Conservation (phyloP, 2,113 vertebrate genomes). For the Xerus inauris region DNA sequence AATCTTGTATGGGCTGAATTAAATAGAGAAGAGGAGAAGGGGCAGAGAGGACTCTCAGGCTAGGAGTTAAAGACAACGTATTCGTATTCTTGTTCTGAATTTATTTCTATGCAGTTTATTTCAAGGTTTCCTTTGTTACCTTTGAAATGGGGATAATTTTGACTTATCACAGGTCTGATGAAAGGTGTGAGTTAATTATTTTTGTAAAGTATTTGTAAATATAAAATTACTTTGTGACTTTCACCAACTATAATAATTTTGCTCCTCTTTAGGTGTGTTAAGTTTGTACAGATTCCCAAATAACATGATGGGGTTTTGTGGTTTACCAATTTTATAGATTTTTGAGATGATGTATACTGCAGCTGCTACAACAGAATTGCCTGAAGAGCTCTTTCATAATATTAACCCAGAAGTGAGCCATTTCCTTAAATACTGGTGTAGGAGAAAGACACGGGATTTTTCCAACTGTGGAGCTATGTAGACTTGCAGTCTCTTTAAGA, state of each 20-base stretch:
- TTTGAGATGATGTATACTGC: conserved; percentile 15
- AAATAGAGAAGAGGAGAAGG: background rate
- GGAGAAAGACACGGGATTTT: conserved; percentile 14
- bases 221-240: conserved; percentile 50
- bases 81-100: conserved; percentile 28
- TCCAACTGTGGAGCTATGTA: background rate
- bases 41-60: background rate
- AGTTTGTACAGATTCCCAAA: conserved; percentile 42
- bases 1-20: background rate
- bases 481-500: background rate
- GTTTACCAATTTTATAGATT: background rate
- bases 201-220: conserved; percentile 67
- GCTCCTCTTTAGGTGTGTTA: background rate
- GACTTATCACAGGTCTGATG: conserved; percentile 8
- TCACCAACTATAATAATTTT: background rate
- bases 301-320: background rate
- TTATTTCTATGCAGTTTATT: background rate
- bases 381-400: conserved; percentile 43
- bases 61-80: background rate
- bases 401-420: conserved; percentile 11
- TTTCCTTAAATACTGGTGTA: conserved; percentile 15
- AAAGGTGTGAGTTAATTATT: conserved; percentile 40
- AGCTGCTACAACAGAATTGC: background rate
- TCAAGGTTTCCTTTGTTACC: conserved; percentile 18
- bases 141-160: conserved; percentile 42